Evolutionary conservation across 2,888 invertebrate genomes (phyloP), one percentile per base, ranked within the genome.

Genomic region (Seladonia tumulorum): DNA sequence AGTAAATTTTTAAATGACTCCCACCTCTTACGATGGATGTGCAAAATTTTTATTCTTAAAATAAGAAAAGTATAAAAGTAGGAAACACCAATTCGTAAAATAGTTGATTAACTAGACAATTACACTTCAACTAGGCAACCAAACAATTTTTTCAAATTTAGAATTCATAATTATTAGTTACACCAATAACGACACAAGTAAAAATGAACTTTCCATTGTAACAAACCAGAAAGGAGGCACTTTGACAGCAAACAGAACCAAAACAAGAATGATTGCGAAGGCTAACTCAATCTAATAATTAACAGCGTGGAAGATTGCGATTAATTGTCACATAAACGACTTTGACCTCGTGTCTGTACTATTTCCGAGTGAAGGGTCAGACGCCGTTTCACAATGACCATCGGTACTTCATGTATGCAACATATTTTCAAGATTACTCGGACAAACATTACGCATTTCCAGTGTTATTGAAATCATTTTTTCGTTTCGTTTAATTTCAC

Each of bases 241-340:
- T 49, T 66, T 16, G 49, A 63, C 49, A 53, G 45, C 35, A 86
- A 85, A 79, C 68, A 71, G n/a, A 18, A 74, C 25, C 70, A 8
- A 73, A 42, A 49, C 39, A 53, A 74, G 39, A 53, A 80, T 42
- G 70, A 74, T 74, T 60, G 60, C 70, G 86, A 87, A 87, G 87
- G 83, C 60, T 85, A 88, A 87, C 82, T 82, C 79, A 82, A 89
- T 89, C 80, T 77, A 82, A 53, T 84, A 90, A 87, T 90, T 90
- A 88, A 87, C 85, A 87, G 70, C 60, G 42, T 77, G 57, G 86
- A 85, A 82, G 60, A 83, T 79, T 70, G 73, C 76, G 45, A 81
- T 84, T 84, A 84, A 86, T 78, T 82, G 84, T 39, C 53, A n/a
- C 16, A 76, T 76, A 57, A 79, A 86, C 49, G 49, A 77, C 60